These are phyloP conservation scores for Simalia tracyae DNA, from an alignment of 2,797 vertebrate species.

Conservation along the genomic window DNA sequence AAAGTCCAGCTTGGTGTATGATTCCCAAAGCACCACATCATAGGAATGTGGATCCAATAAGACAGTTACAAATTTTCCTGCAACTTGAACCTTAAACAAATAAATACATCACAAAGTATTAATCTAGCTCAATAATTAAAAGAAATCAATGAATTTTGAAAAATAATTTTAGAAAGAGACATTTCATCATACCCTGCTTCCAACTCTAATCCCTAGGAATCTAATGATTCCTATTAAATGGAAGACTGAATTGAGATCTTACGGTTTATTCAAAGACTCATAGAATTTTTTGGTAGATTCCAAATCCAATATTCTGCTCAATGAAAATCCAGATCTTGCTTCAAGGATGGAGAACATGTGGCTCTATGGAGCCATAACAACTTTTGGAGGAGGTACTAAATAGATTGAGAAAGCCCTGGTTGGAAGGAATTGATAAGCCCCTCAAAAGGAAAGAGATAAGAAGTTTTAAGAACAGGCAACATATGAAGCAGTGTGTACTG, in stretches of 20 bases:
- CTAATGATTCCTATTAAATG: neutral
- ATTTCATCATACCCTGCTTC: neutral
- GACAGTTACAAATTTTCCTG: slow-evolving; percentile 82
- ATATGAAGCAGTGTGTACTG: no score
- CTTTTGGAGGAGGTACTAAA: neutral
- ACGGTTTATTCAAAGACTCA: neutral
- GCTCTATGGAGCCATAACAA: neutral
- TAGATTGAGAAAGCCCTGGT: no score
- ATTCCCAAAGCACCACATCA: slow-evolving; percentile 77
- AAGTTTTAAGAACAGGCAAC: no score
- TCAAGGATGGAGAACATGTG: neutral
- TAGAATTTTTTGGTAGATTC: neutral
- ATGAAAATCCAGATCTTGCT: neutral
- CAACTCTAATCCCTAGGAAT: neutral
- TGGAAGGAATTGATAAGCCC: no score
- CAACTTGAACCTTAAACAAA: slow-evolving; percentile 78
- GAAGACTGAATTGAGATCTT: neutral
- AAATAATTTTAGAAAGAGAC: neutral
- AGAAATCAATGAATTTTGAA: neutral
- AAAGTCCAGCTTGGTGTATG: slow-evolving; percentile 77
- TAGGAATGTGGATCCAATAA: slow-evolving; percentile 87
- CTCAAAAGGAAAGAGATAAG: no score
- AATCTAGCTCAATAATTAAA: neutral
- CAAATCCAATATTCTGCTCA: neutral
- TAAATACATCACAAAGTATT: neutral